A percentile compares a stretch with the other conserved stretches of the same genome.
phyloP scores from a whole-genome alignment of 2,797 vertebrate genomes.

The Limnodromus scolopaceus region DNA sequence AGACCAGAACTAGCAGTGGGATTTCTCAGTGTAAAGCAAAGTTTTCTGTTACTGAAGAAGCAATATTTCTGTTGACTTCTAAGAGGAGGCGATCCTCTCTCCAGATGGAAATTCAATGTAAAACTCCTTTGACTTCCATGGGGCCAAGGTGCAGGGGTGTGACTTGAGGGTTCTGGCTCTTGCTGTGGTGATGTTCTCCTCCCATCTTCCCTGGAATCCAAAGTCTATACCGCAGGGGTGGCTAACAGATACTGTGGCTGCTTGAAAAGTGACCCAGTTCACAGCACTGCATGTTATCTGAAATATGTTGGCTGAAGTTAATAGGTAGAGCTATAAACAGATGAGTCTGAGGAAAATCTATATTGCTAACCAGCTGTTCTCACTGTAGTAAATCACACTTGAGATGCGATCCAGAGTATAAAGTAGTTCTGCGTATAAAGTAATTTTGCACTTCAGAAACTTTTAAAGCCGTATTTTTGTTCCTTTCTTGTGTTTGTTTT shows the following conservation, averaged over 20 bases:
- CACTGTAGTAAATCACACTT: background rate
- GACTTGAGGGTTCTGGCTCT: background rate
- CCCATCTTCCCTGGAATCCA: background rate
- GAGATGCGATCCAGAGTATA: background rate
- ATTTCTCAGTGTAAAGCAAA: background rate
- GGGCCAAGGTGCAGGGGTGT: background rate
- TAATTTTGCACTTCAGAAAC: background rate
- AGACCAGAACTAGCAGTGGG: background rate
- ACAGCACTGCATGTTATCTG: background rate
- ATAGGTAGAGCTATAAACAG: background rate
- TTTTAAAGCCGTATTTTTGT: conserved; percentile 2
- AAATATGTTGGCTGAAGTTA: background rate
- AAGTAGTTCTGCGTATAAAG: background rate
- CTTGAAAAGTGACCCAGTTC: background rate
- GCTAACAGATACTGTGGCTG: background rate
- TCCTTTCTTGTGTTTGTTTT: background rate
- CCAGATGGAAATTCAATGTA: background rate
- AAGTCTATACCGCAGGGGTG: background rate
- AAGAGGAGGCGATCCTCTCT: background rate
- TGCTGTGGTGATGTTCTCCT: background rate
- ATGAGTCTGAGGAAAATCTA: background rate
- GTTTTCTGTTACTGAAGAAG: background rate
- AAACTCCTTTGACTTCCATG: background rate
- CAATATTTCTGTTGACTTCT: background rate
- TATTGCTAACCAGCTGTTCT: background rate